Evolutionary conservation across 2,797 vertebrate species (phyloP).

Genomic region (Gallirallus australis): DNA sequence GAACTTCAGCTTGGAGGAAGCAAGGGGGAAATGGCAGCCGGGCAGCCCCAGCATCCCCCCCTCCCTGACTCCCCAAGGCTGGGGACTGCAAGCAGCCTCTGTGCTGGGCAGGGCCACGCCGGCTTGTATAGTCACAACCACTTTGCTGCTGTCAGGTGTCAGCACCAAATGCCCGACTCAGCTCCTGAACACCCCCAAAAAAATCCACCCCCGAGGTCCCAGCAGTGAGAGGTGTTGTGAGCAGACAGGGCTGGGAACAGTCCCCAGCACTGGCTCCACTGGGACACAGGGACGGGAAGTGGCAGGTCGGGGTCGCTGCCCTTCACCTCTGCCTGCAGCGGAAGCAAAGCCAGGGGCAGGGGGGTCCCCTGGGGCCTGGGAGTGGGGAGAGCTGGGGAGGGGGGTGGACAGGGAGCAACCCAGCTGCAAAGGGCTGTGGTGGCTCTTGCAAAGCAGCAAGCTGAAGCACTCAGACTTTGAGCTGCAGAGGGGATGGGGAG

Average conservation of each 20-base stretch:
- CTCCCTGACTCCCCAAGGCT: neutral
- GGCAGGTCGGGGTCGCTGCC: neutral
- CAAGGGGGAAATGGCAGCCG: rapidly evolving
- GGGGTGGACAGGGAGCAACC: neutral
- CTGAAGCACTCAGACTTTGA: neutral
- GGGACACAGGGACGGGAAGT: conserved; percentile 9
- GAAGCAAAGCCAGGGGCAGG: neutral
- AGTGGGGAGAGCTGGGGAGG: neutral
- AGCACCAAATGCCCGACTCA: rapidly evolving
- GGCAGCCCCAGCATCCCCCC: neutral
- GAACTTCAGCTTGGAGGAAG: neutral
- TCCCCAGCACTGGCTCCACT: neutral
- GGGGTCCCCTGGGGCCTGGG: neutral
- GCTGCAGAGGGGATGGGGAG: neutral
- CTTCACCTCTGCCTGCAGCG: neutral
- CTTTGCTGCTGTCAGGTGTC: neutral
- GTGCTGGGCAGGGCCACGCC: neutral
- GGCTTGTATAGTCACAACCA: neutral
- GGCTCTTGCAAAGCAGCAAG: neutral
- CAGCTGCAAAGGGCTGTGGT: neutral
- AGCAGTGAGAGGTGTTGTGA: neutral
- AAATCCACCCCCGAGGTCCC: rapidly evolving
- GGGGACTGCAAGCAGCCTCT: neutral
- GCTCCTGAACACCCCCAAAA: neutral
- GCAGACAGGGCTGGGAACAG: neutral